Evolutionary conservation across 2,797 vertebrate species (phyloP).

Genomic region (Megaceryle alcyon): DNA sequence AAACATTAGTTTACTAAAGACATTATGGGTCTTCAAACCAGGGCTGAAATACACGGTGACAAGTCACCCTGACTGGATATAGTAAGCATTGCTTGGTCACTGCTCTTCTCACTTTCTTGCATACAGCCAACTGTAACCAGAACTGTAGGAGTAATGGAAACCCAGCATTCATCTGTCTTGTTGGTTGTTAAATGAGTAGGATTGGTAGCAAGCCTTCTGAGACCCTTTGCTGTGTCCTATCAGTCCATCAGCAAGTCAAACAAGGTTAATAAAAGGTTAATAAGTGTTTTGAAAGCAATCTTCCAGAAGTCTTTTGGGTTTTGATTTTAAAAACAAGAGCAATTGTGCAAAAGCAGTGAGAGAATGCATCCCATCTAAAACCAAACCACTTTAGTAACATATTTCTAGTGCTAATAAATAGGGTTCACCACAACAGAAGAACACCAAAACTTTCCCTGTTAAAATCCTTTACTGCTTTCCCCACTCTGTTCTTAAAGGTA

Average conservation of each 20-base stretch:
- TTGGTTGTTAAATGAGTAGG: background rate
- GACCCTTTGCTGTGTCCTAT: background rate
- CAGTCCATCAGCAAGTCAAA: background rate
- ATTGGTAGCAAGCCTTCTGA: background rate
- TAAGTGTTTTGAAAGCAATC: background rate
- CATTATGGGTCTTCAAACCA: slow-evolving; percentile 18
- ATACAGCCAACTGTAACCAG: background rate
- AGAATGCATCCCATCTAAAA: background rate
- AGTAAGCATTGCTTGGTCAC: background rate
- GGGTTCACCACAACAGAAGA: background rate
- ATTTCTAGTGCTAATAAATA: background rate
- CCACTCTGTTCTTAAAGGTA: background rate
- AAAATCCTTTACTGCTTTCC: background rate
- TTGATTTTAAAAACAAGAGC: background rate
- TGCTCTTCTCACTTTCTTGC: background rate
- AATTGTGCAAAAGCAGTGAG: background rate
- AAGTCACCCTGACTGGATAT: background rate
- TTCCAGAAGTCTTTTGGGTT: background rate
- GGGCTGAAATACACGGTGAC: slow-evolving; percentile 2
- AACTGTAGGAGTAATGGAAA: background rate
- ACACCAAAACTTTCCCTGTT: background rate
- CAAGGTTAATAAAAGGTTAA: background rate
- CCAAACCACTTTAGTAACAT: background rate
- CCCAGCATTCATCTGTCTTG: background rate
- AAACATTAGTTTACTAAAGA: slow-evolving; percentile 53